These are phyloP conservation scores for Syrmaticus mikado DNA, from an alignment of 2,113 vertebrate species.

Conservation along the genomic window DNA sequence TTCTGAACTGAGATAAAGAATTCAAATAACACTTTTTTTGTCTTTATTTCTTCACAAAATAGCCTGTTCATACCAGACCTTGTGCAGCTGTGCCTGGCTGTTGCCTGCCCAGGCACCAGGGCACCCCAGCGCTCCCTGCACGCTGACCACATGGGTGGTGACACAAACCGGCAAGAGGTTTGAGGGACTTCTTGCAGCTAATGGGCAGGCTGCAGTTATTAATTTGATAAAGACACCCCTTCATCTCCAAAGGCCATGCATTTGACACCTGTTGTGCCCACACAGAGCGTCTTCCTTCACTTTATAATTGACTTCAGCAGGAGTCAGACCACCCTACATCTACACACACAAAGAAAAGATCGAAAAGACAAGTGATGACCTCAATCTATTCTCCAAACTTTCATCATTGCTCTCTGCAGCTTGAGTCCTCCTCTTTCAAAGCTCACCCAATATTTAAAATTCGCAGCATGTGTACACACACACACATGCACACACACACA, in stretches of 20 bases:
- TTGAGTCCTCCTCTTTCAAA: not conserved
- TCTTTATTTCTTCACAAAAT: not conserved
- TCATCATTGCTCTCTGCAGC: not conserved
- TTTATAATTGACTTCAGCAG: not conserved
- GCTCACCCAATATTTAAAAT: not conserved
- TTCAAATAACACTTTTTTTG: not conserved
- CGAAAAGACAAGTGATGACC: not conserved
- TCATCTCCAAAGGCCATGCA: not conserved
- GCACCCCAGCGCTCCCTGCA: accelerated
- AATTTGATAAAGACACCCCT: not conserved
- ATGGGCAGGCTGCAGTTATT: not conserved
- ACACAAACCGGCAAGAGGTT: accelerated
- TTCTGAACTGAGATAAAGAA: not conserved
- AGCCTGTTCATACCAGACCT: not conserved
- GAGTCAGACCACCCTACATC: not conserved
- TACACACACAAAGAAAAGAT: accelerated
- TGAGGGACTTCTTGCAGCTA: not conserved
- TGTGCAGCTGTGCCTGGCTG: not conserved
- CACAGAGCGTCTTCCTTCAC: not conserved
- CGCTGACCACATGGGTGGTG: accelerated
- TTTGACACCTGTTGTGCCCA: not conserved
- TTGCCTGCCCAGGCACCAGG: not conserved
- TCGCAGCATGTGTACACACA: not conserved
- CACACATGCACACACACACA: not conserved
- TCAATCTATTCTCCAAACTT: not conserved